phyloP scores from a whole-genome alignment of 2,888 invertebrate genomes.

The Aromia moschata region DNA sequence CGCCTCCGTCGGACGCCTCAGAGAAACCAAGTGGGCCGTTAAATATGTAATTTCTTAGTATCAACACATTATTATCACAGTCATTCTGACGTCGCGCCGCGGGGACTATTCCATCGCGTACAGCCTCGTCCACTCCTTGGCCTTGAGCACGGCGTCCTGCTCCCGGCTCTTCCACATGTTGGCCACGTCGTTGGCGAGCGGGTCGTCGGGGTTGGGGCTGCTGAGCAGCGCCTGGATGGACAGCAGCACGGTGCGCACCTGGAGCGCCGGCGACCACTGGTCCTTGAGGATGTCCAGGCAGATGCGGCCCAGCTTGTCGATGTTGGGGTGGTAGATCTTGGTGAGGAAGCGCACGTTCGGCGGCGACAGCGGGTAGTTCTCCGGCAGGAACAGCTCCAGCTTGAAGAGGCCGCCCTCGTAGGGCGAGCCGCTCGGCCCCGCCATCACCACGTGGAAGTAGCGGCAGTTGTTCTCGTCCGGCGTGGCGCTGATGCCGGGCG shows the following conservation, averaged over 20 bases:
- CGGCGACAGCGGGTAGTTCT: constrained; percentile 99
- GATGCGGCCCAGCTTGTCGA: constrained; percentile 98
- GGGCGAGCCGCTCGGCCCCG: constrained; percentile 93
- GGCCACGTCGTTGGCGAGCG: constrained; percentile 97
- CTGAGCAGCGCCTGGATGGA: constrained; percentile 98
- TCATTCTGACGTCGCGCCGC: constrained; percentile 39
- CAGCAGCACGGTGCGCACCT: constrained; percentile 97
- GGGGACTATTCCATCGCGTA: constrained; percentile 69
- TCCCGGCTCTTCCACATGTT: constrained; percentile 99
- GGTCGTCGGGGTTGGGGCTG: constrained; percentile 97
- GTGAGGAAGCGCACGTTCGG: constrained; percentile 99
- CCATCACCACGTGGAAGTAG: constrained; percentile 93
- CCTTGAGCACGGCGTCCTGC: constrained; percentile 93
- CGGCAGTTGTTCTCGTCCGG: constrained; percentile 96
- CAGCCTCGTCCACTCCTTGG: constrained; percentile 93
- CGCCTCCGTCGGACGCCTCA: too few relatives aligned
- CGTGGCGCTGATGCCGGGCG: constrained; percentile 96
- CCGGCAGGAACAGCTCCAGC: constrained; percentile 97
- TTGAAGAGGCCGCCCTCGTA: constrained; percentile 99
- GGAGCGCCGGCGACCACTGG: constrained; percentile 98
- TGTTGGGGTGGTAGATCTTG: constrained; percentile 99
- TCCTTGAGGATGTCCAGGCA: constrained; percentile 99
- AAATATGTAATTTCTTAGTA: constrained; percentile 34
- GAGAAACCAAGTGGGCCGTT: constrained; percentile 14
- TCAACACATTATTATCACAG: constrained; percentile 48